Evolutionary conservation across 2,797 vertebrate species (phyloP).

Genomic region (Lithobates pipiens): DNA sequence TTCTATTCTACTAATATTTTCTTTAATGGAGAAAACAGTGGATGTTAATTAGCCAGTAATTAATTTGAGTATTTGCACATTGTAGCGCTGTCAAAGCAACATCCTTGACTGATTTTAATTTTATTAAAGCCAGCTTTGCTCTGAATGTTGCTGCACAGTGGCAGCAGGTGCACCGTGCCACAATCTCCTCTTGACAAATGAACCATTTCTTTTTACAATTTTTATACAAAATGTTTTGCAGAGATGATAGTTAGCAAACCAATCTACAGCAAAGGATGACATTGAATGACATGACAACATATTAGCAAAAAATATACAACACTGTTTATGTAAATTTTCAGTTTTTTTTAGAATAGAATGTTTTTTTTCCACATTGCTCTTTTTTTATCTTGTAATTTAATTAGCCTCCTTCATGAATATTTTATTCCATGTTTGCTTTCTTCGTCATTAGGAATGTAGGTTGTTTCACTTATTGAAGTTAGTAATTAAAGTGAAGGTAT

Average conservation of each 20-base stretch:
- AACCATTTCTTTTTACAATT: background rate
- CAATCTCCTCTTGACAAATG: conserved; percentile 9
- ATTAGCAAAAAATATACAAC: background rate
- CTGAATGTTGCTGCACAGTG: background rate
- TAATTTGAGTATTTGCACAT: conserved; percentile 20
- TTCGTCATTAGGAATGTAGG: too few species aligned
- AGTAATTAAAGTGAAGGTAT: too few species aligned
- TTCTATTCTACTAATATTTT: background rate
- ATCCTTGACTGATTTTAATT: conserved; percentile 2
- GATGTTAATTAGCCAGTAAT: conserved; percentile 1
- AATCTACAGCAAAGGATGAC: background rate
- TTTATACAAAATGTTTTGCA: background rate
- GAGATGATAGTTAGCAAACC: background rate
- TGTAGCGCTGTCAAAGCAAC: background rate
- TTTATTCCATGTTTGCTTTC: background rate
- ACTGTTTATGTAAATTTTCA: background rate
- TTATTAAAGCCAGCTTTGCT: background rate
- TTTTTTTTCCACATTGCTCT: too few species aligned
- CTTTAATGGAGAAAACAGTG: background rate
- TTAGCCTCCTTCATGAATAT: too few species aligned
- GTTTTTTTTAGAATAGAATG: background rate
- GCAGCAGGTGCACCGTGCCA: background rate
- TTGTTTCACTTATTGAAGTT: too few species aligned
- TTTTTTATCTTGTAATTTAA: background rate
- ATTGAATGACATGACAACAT: background rate